phyloP scores from a whole-genome alignment of 2,113 vertebrate species.

The Oncorhynchus keta region DNA sequence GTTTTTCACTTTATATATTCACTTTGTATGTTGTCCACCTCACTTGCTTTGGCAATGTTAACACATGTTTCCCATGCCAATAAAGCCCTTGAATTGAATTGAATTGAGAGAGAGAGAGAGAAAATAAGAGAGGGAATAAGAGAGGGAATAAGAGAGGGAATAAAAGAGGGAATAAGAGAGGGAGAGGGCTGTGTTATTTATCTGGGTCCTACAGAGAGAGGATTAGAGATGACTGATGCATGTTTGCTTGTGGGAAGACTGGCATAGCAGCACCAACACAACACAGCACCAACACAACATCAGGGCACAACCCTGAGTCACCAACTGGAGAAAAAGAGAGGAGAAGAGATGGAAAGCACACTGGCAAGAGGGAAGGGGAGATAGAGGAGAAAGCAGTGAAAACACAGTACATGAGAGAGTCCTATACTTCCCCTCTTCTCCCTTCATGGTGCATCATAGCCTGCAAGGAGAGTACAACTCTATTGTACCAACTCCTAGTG shows the following conservation, averaged over 20 bases:
- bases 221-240: conserved; percentile 49
- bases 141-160: too few species aligned
- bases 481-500: conserved; percentile 62
- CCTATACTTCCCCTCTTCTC: neutral
- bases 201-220: conserved; percentile 63
- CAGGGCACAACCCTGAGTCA: conserved; percentile 39
- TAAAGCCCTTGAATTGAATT: too few species aligned
- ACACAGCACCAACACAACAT: conserved; percentile 53
- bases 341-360: neutral
- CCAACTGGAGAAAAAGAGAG: conserved; percentile 2
- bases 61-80: too few species aligned
- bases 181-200: conserved; percentile 57
- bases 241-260: conserved; percentile 52
- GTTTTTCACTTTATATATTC: too few species aligned
- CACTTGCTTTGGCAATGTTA: too few species aligned
- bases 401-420: neutral
- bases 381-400: neutral
- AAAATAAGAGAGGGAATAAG: too few species aligned
- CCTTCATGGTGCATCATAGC: neutral
- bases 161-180: neutral
- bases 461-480: conserved; percentile 12
- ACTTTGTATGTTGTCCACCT: too few species aligned
- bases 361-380: neutral
- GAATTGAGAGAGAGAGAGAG: neutral
- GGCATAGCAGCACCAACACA: conserved; percentile 53